Evolutionary conservation across 2,888 invertebrate genomes (phyloP), one percentile per base, ranked within the genome.

Genomic region (Cosmopolites sordidus): DNA sequence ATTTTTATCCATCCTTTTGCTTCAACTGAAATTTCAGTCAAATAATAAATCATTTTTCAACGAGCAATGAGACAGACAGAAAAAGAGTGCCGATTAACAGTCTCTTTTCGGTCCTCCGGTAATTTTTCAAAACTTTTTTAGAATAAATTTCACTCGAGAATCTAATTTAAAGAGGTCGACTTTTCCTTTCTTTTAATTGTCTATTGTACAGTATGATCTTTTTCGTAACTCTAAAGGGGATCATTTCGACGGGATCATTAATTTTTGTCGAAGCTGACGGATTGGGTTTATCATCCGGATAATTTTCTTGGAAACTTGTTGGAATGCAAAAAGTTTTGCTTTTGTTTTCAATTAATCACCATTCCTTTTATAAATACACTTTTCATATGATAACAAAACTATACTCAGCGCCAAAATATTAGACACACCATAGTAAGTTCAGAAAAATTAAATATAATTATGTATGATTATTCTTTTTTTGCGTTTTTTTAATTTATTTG

Each of bases 81-180:
- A 33, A 33, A 12, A 37, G 38, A 43, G 37, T 18, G 29, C 8
- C 27, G 49, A 42, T 49, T 49, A 49, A 42, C 49, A 49, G 43
- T 49, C 49, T 18, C 48, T 42, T 42, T 48, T 42, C n/a, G 27
- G 30, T 30, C 42, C 14, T 18, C 37, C 18, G 22, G 43, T 33
- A 43, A 49, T 49, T 49, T 49, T 42, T 49, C 49, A 49, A 22
- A 43, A 49, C 33, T 49, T 49, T 43, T 49, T 43, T n/a, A 22
- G 16, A 42, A 17, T 22, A 27, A 47, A 47, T 48, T 48, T 33
- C 40, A 29, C 27, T 40, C 11, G 40, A 33, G 42, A 42, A 41
- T 48, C 42, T 48, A 48, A 48, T 48, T 48, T 48, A 16, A 30
- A 48, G 48, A 47, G 40, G 39, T 47, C 40, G 40, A 47, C 47